These are phyloP conservation scores for Rhinophrynus dorsalis DNA, from an alignment of 2,797 vertebrate genomes.

Conservation along the genomic window DNA sequence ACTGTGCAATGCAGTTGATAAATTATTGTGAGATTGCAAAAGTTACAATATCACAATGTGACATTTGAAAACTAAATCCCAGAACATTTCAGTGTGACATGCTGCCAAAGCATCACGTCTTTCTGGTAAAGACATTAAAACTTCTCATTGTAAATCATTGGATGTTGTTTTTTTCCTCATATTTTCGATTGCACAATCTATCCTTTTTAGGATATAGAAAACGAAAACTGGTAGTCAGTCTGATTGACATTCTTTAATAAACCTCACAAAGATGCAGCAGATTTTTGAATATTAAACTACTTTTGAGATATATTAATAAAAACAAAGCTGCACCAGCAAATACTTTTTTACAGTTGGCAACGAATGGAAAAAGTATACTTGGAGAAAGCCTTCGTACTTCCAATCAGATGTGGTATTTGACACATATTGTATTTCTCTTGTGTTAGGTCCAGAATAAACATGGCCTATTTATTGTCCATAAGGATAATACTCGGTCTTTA, in stretches of 20 bases:
- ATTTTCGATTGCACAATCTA: conserved; percentile 22
- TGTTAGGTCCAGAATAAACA: conserved; percentile 14
- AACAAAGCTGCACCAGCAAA: conserved; percentile 21
- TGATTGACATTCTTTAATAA: conserved; percentile 23
- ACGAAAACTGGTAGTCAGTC: conserved; percentile 32
- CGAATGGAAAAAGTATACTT: conserved; percentile 10
- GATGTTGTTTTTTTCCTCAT: conserved; percentile 18
- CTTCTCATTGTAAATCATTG: conserved; percentile 15
- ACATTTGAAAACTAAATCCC: conserved; percentile 2
- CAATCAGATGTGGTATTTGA: conserved; percentile 27
- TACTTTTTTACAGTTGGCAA: conserved; percentile 19
- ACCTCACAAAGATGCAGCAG: conserved; percentile 6
- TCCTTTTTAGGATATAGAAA: not conserved
- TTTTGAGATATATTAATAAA: conserved; percentile 31
- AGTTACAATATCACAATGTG: conserved; percentile 9
- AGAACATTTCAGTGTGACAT: not conserved
- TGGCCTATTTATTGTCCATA: conserved; percentile 5
- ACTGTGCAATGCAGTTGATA: conserved; percentile 25
- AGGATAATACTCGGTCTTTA: not conserved
- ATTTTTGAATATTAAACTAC: conserved; percentile 32
- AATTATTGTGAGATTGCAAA: conserved; percentile 29
- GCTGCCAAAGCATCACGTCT: conserved; percentile 10
- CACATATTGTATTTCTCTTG: not conserved
- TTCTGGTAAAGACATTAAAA: conserved; percentile 39
- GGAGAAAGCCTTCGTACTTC: not conserved